Base-by-base conservation (phyloP, 2,113 vertebrate species). In the Chaetodon trifascialis region DNA sequence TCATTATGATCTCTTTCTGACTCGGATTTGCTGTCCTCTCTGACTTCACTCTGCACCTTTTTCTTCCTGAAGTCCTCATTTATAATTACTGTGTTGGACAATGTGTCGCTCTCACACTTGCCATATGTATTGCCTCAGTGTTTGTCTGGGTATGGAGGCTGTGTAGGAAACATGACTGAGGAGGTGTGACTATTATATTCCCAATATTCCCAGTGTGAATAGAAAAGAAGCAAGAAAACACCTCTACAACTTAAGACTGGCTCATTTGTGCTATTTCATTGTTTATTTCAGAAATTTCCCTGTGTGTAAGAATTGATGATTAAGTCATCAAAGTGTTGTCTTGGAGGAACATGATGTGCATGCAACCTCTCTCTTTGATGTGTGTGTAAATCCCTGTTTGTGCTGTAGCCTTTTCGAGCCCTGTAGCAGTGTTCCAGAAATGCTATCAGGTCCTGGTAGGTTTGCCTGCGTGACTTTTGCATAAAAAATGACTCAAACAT, bases 171-270 rank as follows among this genome's bases (percentile, higher is more conserved):
- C 21, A n/a, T 21, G 63, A 59, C 11, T 25, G n/a, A 72, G 59
- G 51, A 36, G 42, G 36, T 52, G 23, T 40, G 67, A 73, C 76
- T 51, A 15, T 84, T 83, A 46, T 80, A 51, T 30, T 30, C 30
- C 30, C 30, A 30, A 30, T 30, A 30, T 30, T 30, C 30, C 30
- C 30, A 30, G 30, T 30, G 30, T 30, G 30, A 30, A 30, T 30
- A 30, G n/a, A n/a, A n/a, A n/a, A n/a, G n/a, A n/a, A n/a, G 55
- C 19, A 44, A 47, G 38, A 40, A 4, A 19, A 47, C 36, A 16
- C 1, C 46, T 54, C 34, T 63, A 9, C 56, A 44, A 52, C 17
- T 21, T 49, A 3, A 47, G 49, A 62, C 30, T 12, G 14, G 10
- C n/a, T 40, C 0, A 23, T 25, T 42, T 25, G 21, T 70, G 30